Base-by-base conservation (phyloP, 1,140 invertebrate species). In the Cydia amplana region DNA sequence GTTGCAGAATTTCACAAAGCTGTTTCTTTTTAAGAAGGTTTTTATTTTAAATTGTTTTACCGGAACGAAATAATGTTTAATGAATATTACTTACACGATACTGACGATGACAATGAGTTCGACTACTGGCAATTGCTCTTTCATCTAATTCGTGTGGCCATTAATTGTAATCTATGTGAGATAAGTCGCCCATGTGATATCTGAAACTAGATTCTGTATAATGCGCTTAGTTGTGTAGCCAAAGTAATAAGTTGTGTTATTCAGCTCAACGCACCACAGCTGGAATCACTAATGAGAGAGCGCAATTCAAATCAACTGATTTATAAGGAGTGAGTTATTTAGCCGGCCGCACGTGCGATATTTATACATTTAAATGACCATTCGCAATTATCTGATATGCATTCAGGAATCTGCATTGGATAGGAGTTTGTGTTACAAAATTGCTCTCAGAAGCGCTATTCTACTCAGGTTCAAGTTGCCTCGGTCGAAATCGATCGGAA, bases 211-310 rank as follows among this genome's bases (percentile, higher is more conserved):
- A 79, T 82, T 77, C 83, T 83, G 87, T 82, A 78, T 82, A 81
- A 87, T 81, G 81, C 75, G 77, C 85, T 86, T 85, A 85, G 85
- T 87, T 86, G 82, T 86, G 79, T 79, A 82, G 81, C 79, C 85
- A 89, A 91, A 91, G 87, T 91, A 90, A 88, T 90, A 91, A 91
- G 88, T 90, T 89, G 85, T 90, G 89, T 92, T 87, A 82, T 87
- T 84, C 87, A 85, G 82, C 74, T 76, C 80, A 84, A 80, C 82
- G 82, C 82, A 81, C 82, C 83, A 83, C 84, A 82, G 81, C 85
- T 86, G 75, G 90, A 89, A 91, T 91, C 82, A 77, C 86, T 92
- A 92, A 92, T 91, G 88, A 90, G 87, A 76, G 78, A 86, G 80
- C 80, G 90, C 85, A 87, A 91, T 90, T 90, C 87, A 90, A 92